Evolutionary conservation across 2,113 vertebrate species (phyloP).

Genomic region (Serinus canaria): DNA sequence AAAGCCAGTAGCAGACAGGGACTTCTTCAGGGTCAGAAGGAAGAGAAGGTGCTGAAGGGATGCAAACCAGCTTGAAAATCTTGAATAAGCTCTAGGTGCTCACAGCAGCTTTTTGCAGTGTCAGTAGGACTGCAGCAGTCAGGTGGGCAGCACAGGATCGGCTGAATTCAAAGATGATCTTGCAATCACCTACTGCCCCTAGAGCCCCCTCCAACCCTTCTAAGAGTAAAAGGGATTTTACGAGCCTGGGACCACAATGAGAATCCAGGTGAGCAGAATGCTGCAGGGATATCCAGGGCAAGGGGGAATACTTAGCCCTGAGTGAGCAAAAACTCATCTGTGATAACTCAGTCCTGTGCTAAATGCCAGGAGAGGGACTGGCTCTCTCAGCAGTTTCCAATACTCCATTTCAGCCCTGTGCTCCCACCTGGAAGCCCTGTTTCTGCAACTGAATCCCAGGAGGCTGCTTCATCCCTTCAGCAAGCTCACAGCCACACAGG

Average conservation of each 20-base stretch:
- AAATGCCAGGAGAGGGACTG: not conserved
- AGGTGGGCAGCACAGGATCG: not conserved
- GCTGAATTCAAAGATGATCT: not conserved
- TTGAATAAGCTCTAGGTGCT: not conserved
- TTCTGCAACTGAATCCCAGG: not conserved
- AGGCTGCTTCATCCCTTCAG: not conserved
- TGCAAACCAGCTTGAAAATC: not conserved
- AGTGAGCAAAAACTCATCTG: not conserved
- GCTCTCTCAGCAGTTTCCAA: not conserved
- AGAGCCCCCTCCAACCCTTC: not conserved
- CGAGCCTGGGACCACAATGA: not conserved
- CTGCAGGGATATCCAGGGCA: not conserved
- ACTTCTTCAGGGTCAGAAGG: slow-evolving; percentile 45
- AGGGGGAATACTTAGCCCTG: not conserved
- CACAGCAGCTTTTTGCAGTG: not conserved
- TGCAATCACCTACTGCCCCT: not conserved
- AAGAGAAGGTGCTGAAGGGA: not conserved
- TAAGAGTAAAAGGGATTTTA: not conserved
- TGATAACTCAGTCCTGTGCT: not conserved
- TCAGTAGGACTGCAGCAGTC: not conserved
- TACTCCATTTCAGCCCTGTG: not conserved
- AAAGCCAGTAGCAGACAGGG: not conserved
- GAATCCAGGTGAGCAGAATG: not conserved
- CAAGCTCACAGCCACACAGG: not conserved
- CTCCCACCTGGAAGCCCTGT: slow-evolving; percentile 14